These are phyloP conservation scores for Diachrysia chrysitis DNA, from an alignment of 2,888 invertebrate genomes.

Conservation along the genomic window DNA sequence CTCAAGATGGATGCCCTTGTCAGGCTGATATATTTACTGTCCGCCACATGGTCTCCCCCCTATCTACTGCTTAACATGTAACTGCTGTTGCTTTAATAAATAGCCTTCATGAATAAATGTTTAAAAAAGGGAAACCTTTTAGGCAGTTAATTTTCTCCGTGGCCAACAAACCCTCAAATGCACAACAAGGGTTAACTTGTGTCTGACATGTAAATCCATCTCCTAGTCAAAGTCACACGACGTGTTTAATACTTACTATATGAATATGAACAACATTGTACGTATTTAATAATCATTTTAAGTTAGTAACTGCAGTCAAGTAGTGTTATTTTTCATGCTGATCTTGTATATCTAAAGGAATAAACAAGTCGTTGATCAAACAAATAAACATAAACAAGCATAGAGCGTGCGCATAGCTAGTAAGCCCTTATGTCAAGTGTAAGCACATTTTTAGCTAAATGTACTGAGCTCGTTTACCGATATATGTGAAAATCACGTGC, in stretches of 20 bases:
- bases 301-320: slow-evolving; percentile 12
- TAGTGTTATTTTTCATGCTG: slow-evolving; percentile 33
- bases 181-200: slow-evolving; percentile 53
- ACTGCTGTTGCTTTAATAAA: slow-evolving; percentile 74
- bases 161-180: slow-evolving; percentile 46
- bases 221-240: slow-evolving; percentile 28
- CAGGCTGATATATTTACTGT: slow-evolving; percentile 86
- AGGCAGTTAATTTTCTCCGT: slow-evolving; percentile 53
- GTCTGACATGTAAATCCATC: slow-evolving; percentile 53
- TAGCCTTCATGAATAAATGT: slow-evolving; percentile 70
- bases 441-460: too few relatives aligned
- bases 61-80: slow-evolving; percentile 76
- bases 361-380: too few relatives aligned
- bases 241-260: slow-evolving; percentile 19
- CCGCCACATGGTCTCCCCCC: slow-evolving; percentile 76
- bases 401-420: too few relatives aligned
- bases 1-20: slow-evolving; percentile 86
- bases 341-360: too few relatives aligned
- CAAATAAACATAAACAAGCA: too few relatives aligned
- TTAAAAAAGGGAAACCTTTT: slow-evolving; percentile 63
- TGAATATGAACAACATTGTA: not conserved
- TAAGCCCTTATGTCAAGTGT: too few relatives aligned
- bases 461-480: too few relatives aligned
- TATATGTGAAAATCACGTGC: too few relatives aligned
- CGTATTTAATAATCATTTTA: slow-evolving; percentile 12